Percentiles rank a stretch among this genome's conserved stretches.
These are phyloP conservation scores for Gambusia yucatana DNA, from an alignment of 2,797 vertebrate species.

Conservation along the genomic window DNA sequence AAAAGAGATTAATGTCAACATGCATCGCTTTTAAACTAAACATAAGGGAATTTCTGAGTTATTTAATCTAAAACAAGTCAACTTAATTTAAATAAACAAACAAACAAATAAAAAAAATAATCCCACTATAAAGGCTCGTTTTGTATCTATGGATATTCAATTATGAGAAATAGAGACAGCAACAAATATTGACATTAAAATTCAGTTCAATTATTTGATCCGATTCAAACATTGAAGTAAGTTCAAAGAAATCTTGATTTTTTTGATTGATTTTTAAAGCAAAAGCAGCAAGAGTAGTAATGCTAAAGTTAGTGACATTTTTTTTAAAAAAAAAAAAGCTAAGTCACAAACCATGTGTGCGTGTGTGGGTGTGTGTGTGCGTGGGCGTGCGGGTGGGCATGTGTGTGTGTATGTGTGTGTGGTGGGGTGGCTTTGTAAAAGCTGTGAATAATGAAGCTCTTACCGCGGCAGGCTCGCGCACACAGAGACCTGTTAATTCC, in stretches of 20 bases:
- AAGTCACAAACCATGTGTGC: neutral
- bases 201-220: neutral
- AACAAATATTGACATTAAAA: neutral
- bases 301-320: neutral
- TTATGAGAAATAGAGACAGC: neutral
- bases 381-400: neutral
- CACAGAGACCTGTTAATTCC: conserved; percentile 58
- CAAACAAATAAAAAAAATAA: neutral
- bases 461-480: conserved; percentile 56
- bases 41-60: neutral
- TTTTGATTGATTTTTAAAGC: neutral
- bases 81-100: neutral
- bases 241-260: neutral
- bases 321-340: neutral
- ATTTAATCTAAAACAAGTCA: neutral
- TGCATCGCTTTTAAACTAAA: neutral
- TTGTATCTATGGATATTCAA: neutral
- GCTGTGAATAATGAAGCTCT: conserved; percentile 36
- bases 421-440: neutral
- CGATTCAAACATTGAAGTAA: neutral
- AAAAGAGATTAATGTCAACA: neutral
- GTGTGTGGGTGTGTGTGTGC: neutral
- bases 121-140: neutral
- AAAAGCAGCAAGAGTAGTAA: neutral
- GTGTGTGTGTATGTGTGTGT: neutral